Evolutionary conservation across 2,797 vertebrate species (phyloP).

Genomic region (Huso huso): DNA sequence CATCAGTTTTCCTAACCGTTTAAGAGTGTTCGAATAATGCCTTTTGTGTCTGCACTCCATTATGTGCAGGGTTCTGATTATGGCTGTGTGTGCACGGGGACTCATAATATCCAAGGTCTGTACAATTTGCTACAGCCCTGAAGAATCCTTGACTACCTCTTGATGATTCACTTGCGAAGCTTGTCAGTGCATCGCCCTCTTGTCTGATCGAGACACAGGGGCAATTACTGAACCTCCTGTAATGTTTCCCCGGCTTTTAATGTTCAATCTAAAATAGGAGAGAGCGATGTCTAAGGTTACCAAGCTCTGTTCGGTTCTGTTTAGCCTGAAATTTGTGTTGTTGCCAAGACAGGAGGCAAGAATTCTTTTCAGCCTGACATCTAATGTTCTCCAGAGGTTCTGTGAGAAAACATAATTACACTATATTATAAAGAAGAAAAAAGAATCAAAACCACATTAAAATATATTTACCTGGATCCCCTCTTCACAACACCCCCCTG

Average conservation of each 20-base stretch:
- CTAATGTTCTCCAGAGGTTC: conserved; percentile 56
- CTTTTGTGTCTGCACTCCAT: conserved; percentile 55
- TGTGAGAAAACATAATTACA: conserved; percentile 67
- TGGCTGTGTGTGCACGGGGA: conserved; percentile 50
- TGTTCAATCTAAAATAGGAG: conserved; percentile 60
- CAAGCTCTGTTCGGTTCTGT: conserved; percentile 66
- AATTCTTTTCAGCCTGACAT: conserved; percentile 47
- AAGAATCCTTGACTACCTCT: conserved; percentile 49
- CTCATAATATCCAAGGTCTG: conserved; percentile 65
- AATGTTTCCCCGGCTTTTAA: conserved; percentile 73
- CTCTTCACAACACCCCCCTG: too few species aligned
- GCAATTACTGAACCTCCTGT: conserved; percentile 57
- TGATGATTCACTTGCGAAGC: conserved; percentile 42
- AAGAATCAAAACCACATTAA: too few species aligned
- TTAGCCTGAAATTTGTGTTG: conserved; percentile 65
- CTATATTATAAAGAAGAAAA: conserved; percentile 52
- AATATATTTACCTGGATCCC: too few species aligned
- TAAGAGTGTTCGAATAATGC: conserved; percentile 44
- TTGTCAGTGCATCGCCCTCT: conserved; percentile 56
- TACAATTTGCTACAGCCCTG: conserved; percentile 54
- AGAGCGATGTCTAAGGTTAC: conserved; percentile 64
- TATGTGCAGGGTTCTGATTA: conserved; percentile 58
- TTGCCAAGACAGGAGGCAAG: conserved; percentile 46
- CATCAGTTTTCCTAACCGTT: conserved; percentile 43
- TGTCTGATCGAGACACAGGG: conserved; percentile 51